Conservation (phyloP, 2,797 vertebrate species). For the Hippocampus kuda region DNA sequence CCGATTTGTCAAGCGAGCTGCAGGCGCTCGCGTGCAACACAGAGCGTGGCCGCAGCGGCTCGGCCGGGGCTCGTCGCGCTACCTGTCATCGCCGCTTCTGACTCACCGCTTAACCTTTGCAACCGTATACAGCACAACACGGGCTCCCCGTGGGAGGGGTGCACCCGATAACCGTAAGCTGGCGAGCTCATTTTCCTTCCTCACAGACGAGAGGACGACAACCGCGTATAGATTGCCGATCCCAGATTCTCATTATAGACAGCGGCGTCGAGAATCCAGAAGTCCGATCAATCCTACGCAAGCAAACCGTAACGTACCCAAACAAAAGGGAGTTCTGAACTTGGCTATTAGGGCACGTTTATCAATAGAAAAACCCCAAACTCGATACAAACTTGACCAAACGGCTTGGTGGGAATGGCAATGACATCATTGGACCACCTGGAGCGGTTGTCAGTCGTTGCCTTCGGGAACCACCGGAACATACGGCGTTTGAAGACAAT, state of each 20-base stretch:
- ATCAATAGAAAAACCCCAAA: too few relatives aligned
- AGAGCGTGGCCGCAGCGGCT: conserved; percentile 24
- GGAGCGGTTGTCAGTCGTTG: background rate
- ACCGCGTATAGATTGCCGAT: background rate
- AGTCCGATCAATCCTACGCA: too few relatives aligned
- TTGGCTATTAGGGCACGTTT: too few relatives aligned
- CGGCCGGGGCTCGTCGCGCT: conserved; percentile 47
- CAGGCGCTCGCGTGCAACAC: conserved; percentile 17
- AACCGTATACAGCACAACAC: conserved; percentile 37
- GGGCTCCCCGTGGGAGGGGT: conserved; percentile 24
- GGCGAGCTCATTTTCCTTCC: background rate
- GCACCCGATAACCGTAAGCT: conserved; percentile 38
- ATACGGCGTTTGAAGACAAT: conserved; percentile 40
- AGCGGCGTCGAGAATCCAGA: too few relatives aligned
- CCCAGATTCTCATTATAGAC: background rate
- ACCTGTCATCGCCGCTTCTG: conserved; percentile 54
- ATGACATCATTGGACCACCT: background rate
- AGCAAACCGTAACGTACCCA: too few relatives aligned
- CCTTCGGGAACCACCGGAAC: too few relatives aligned
- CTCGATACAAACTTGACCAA: background rate
- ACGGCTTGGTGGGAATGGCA: background rate
- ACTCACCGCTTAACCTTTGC: conserved; percentile 63
- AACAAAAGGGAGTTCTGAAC: too few relatives aligned
- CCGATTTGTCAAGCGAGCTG: background rate
- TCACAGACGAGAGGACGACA: background rate